phyloP scores from a whole-genome alignment of 2,797 vertebrate species.

The Melanotaenia nigrans region DNA sequence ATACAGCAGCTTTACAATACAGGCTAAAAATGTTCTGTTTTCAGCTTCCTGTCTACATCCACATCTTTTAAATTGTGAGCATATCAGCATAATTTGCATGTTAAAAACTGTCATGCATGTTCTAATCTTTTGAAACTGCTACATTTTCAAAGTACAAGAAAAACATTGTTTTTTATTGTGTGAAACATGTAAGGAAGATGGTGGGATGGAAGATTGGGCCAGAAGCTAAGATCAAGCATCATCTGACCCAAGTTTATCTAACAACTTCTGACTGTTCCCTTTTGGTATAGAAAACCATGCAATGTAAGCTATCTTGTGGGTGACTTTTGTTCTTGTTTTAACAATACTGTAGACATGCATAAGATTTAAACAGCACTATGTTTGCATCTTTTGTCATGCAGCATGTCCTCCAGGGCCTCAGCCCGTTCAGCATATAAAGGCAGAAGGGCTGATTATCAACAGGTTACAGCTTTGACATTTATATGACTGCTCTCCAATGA shows the following conservation, averaged over 20 bases:
- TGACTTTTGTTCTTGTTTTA: neutral
- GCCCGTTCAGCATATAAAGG: neutral
- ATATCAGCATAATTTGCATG: no score
- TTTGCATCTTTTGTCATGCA: neutral
- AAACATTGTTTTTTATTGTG: neutral
- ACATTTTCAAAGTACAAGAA: no score
- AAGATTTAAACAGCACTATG: neutral
- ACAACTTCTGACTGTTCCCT: neutral
- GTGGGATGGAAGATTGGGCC: no score
- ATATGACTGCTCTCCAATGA: slow-evolving; percentile 5
- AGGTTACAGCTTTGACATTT: slow-evolving; percentile 6
- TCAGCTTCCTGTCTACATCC: no score
- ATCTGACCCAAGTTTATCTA: neutral
- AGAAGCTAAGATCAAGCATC: neutral
- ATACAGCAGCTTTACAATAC: no score
- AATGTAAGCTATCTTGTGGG: neutral
- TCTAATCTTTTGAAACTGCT: no score
- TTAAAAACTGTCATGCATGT: no score
- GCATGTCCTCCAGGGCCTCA: neutral
- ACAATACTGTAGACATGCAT: neutral
- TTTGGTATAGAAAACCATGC: neutral
- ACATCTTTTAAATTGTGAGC: no score
- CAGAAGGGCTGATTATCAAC: neutral
- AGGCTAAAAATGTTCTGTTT: no score
- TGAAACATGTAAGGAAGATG: neutral